Conservation (phyloP, 2,797 vertebrate species). For the Alca torda region DNA sequence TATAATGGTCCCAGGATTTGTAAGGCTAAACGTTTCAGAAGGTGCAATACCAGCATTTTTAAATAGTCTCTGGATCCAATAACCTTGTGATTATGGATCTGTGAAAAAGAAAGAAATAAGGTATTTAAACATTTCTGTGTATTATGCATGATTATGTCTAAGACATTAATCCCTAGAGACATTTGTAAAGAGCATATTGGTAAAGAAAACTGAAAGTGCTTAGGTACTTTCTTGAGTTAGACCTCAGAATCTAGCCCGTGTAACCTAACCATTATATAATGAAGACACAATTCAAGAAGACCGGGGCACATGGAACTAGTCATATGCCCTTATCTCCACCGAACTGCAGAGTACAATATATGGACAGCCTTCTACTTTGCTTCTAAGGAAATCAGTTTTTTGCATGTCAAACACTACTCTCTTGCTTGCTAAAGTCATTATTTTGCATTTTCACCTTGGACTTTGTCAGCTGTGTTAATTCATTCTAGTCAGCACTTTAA, state of each 20-base stretch:
- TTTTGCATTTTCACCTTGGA: not conserved
- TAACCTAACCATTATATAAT: not conserved
- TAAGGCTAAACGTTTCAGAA: slow-evolving; percentile 81
- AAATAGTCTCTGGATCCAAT: slow-evolving; percentile 72
- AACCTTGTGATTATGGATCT: slow-evolving; percentile 87
- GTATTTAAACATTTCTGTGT: not conserved
- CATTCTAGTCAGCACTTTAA: not conserved
- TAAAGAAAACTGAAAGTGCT: not conserved
- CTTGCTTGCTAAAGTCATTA: not conserved
- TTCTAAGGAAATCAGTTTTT: not conserved
- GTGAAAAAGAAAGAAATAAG: slow-evolving; percentile 58
- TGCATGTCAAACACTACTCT: not conserved
- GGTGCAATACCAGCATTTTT: slow-evolving; percentile 84
- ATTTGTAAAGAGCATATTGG: not conserved
- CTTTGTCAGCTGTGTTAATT: not conserved
- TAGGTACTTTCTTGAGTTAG: not conserved
- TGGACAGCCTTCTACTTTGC: not conserved
- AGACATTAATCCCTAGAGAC: not conserved
- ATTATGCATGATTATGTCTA: not conserved
- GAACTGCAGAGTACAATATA: not conserved
- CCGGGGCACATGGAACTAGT: not conserved
- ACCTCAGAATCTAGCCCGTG: not conserved
- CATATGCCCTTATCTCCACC: too few relatives aligned
- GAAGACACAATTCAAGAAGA: not conserved
- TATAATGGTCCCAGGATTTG: slow-evolving; percentile 78